These are phyloP conservation scores for Syndactyla subalaris DNA, from an alignment of 2,797 vertebrate species.

Conservation along the genomic window DNA sequence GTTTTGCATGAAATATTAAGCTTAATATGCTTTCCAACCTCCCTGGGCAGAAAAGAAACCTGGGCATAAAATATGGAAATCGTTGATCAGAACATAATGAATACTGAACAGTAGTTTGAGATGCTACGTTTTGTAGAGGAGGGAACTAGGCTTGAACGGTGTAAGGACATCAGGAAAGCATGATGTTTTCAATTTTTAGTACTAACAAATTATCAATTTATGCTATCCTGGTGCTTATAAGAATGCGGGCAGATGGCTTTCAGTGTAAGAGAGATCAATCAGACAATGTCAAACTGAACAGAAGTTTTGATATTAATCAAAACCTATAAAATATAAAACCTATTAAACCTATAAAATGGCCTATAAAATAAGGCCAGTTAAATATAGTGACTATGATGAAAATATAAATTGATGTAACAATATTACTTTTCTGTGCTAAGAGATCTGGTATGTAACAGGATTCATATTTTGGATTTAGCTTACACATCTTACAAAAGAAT, in stretches of 20 bases:
- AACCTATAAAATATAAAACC: not conserved
- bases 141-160: not conserved
- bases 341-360: not conserved
- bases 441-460: not conserved
- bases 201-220: not conserved
- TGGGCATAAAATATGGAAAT: not conserved
- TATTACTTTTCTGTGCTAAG: not conserved
- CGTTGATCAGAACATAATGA: not conserved
- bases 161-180: not conserved
- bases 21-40: not conserved
- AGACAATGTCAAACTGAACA: not conserved
- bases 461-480: not conserved
- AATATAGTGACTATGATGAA: not conserved
- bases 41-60: not conserved
- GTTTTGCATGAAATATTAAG: not conserved
- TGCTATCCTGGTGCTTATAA: not conserved
- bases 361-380: not conserved
- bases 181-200: not conserved
- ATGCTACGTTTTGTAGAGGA: rapidly evolving
- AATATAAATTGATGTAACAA: not conserved
- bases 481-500: not conserved
- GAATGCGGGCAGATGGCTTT: not conserved
- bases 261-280: not conserved
- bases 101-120: not conserved
- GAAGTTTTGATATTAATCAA: not conserved